Conservation (phyloP, 2,888 invertebrate species). For the Ditula angustiorana region DNA sequence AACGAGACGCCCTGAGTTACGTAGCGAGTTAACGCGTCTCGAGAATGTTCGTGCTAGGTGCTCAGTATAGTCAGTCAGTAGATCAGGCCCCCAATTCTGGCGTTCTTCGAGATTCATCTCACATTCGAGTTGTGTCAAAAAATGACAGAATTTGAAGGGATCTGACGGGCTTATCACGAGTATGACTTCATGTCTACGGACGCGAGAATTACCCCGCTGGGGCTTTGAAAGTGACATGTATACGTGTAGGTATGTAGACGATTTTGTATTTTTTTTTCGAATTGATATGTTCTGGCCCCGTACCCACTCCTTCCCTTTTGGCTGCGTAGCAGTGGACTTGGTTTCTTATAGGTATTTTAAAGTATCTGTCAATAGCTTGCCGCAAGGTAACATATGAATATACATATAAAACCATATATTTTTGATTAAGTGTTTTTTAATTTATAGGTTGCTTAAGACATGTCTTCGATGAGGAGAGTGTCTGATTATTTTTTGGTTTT, state of each 20-base stretch:
- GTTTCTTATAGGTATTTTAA: conserved; percentile 80
- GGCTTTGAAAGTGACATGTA: background rate
- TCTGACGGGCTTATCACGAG: too few relatives aligned
- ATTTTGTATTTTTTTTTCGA: conserved; percentile 12
- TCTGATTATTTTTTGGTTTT: conserved; percentile 58
- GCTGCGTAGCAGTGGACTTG: conserved; percentile 85
- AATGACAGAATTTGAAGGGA: too few relatives aligned
- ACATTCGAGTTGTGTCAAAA: too few relatives aligned
- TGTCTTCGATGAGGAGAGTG: conserved; percentile 66
- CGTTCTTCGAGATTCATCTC: too few relatives aligned
- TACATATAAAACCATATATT: conserved; percentile 57
- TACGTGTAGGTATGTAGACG: background rate
- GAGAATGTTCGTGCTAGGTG: too few relatives aligned
- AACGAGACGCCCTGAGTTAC: too few relatives aligned
- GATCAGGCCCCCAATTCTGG: too few relatives aligned
- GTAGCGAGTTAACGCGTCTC: too few relatives aligned
- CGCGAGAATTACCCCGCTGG: too few relatives aligned
- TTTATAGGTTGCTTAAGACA: conserved; percentile 74
- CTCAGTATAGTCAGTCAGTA: too few relatives aligned
- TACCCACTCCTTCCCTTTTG: conserved; percentile 49
- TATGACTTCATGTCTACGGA: too few relatives aligned
- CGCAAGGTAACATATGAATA: conserved; percentile 73
- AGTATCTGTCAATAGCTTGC: conserved; percentile 75
- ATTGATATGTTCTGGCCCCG: conserved; percentile 33
- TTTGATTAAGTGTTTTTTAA: conserved; percentile 55